phyloP scores from a whole-genome alignment of 1,140 invertebrate species.

The Cherax quadricarinatus region DNA sequence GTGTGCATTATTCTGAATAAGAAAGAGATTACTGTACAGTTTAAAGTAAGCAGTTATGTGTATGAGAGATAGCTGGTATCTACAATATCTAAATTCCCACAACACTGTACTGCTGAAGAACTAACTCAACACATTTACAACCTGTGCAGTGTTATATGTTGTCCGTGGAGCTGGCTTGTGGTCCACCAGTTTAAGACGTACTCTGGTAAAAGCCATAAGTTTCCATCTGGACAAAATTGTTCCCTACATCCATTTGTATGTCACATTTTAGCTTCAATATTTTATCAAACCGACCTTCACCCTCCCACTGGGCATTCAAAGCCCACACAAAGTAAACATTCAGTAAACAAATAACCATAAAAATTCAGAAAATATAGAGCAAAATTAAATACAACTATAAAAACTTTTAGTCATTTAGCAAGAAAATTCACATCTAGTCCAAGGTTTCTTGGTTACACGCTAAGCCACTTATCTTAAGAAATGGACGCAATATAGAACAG shows the following conservation, averaged over 20 bases:
- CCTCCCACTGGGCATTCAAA: neutral
- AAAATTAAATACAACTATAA: neutral
- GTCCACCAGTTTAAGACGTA: neutral
- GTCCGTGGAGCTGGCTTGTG: neutral
- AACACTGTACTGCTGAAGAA: neutral
- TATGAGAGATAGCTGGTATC: neutral
- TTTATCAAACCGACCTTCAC: neutral
- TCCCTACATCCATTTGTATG: neutral
- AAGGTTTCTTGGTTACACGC: constrained; percentile 19
- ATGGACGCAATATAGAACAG: constrained; percentile 50
- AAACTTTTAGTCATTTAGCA: neutral
- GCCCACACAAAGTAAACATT: neutral
- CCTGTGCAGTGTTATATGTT: neutral
- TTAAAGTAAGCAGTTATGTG: neutral
- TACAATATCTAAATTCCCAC: constrained; percentile 4
- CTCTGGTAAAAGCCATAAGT: neutral
- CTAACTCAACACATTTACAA: neutral
- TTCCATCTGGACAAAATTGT: neutral
- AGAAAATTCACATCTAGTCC: constrained; percentile 13
- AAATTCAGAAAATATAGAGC: neutral
- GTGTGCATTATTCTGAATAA: neutral
- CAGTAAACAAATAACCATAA: neutral
- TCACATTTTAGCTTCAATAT: neutral
- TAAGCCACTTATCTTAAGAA: constrained; percentile 17
- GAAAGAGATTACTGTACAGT: neutral